Evolutionary conservation across 2,113 vertebrate species (phyloP), one percentile per base, ranked within the genome.

Genomic region (Tetraodon nigroviridis): DNA sequence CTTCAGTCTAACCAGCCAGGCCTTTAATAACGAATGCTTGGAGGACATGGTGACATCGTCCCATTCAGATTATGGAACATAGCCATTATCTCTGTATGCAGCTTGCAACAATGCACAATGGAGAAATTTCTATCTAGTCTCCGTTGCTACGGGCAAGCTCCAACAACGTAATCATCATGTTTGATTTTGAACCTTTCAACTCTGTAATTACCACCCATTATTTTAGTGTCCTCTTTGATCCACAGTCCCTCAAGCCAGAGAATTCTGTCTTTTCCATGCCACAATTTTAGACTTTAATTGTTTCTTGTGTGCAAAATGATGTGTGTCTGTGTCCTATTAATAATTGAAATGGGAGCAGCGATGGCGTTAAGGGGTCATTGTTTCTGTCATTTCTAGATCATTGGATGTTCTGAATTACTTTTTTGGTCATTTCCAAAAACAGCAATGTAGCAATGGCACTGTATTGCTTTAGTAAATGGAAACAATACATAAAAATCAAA

Each of bases 111-210:
- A 67, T 71, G 64, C 58, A 73, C 71, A 69, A 67, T 69, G 53
- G 49, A 67, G 56, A 74, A 21, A 78, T 55, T 66, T 69, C 53
- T 29, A 64, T 63, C 55, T 58, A 60, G 1, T 51, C 69, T 76
- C 54, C 18, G 46, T 59, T 73, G 81, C 76, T 78, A 78, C 46
- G 62, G 79, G 75, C 82, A 79, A 78, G 64, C 79, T 85, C 67
- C 83, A 83, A 86, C 81, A 79, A 75, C 78, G 72, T 67, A 82
- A 82, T 78, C 73, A 75, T 82, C 66, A 60, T 82, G 84, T 88
- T 87, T 84, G 83, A 88, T 84, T 87, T 78, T 73, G 64, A 87
- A 88, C 84, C 78, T 84, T 87, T 81, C 73, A 77, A 78, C 81
- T 78, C 77, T 70, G 77, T 87, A 86, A 90, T 88, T 82, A 86